phyloP scores from a whole-genome alignment of 2,113 vertebrate species.

The Scophthalmus maximus region DNA sequence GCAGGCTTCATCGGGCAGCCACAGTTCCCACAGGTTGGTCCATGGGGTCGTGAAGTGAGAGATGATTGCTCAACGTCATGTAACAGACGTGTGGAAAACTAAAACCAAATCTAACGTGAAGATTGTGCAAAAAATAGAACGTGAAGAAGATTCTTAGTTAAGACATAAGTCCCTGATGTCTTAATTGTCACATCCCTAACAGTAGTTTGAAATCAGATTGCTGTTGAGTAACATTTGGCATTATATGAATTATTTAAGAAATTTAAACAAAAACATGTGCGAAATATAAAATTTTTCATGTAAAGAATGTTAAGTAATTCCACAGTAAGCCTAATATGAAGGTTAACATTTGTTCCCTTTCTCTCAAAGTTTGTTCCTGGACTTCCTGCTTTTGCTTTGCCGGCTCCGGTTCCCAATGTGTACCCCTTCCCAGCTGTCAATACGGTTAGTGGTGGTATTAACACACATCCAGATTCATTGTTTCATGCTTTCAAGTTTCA shows the following conservation, averaged over 20 bases:
- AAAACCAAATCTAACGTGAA: too few species aligned
- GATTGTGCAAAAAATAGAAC: too few species aligned
- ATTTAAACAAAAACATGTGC: neutral
- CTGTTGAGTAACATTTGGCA: too few species aligned
- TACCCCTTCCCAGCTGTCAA: conserved; percentile 60
- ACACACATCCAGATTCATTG: neutral
- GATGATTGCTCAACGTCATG: too few species aligned
- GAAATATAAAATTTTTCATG: neutral
- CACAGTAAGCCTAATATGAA: neutral
- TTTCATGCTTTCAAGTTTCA: neutral
- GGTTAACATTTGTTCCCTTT: neutral
- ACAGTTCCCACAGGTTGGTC: conserved; percentile 71
- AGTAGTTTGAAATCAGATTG: too few species aligned
- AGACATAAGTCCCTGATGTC: too few species aligned
- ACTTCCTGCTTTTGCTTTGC: conserved; percentile 50
- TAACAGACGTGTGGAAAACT: too few species aligned
- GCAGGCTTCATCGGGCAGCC: conserved; percentile 62
- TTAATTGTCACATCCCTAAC: too few species aligned
- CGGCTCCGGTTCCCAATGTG: conserved; percentile 49
- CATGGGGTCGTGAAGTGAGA: too few species aligned
- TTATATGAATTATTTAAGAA: too few species aligned
- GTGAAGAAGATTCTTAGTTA: too few species aligned
- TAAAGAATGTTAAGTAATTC: too few species aligned
- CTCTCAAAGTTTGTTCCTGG: conserved; percentile 61
- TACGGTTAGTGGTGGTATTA: conserved; percentile 45